These are phyloP conservation scores for Theodoxus fluviatilis DNA, from an alignment of 2,888 invertebrate genomes.

Conservation along the genomic window DNA sequence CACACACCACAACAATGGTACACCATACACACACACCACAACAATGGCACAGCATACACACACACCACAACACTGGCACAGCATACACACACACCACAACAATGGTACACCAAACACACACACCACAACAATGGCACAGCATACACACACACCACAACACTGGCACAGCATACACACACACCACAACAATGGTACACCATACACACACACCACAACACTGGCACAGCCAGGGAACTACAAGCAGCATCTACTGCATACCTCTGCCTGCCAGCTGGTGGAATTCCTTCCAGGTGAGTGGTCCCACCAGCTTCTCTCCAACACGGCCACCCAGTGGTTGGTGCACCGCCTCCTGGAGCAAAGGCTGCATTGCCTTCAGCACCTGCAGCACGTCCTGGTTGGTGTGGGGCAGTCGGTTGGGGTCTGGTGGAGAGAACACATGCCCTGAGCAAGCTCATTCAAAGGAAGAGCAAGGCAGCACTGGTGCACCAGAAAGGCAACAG, in stretches of 20 bases:
- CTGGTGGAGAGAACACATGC: too few species aligned
- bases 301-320: constrained; percentile 93
- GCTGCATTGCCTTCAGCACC: constrained; percentile 89
- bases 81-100: neutral
- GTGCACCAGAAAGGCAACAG: too few species aligned
- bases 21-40: too few species aligned
- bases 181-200: constrained; percentile 4
- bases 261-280: constrained; percentile 94
- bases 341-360: constrained; percentile 92
- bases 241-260: constrained; percentile 69
- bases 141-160: neutral
- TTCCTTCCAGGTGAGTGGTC: constrained; percentile 97
- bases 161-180: too few species aligned
- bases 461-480: too few species aligned
- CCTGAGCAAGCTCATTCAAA: too few species aligned
- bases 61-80: too few species aligned
- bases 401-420: constrained; percentile 48
- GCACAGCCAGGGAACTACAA: neutral
- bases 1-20: too few species aligned
- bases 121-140: neutral
- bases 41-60: too few species aligned
- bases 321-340: constrained; percentile 80
- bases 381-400: constrained; percentile 90
- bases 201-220: neutral
- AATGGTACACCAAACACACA: neutral